Base-by-base conservation (phyloP, 2,113 vertebrate genomes). In the Caloenas nicobarica region DNA sequence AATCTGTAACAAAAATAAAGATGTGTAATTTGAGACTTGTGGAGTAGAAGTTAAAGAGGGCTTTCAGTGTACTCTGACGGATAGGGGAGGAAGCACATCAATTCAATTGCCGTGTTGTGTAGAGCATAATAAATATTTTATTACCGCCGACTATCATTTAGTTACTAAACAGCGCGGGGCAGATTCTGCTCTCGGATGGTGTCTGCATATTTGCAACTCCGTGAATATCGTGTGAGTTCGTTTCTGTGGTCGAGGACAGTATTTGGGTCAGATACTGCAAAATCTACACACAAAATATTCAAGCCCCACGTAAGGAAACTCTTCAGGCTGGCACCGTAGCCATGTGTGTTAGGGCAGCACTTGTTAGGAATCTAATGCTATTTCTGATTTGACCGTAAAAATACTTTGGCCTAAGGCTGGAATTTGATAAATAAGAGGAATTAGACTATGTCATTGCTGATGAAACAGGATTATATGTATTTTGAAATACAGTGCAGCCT, bases 41-140 rank as follows among this genome's bases (percentile, higher is more conserved):
- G 0, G n/a, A 68, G 74, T n/a, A 69, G 74, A 53, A 79, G 81
- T 93, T 93, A 78, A 56, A 94, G 77, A 89, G 84, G 85, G 58
- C 61, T 97, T 79, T 74, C 83, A 60, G 89, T 87, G 68, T 78
- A n/a, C 89, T 71, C 77, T 81, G 81, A 91, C 81, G 88, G 85
- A 70, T 34, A 71, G 65, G 81, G 60, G 65, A 60, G 82, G 80
- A 91, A 81, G 81, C 36, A 23, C 86, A 81, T 73, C 81, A 61
- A 23, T 44, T 66, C 72, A 70, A 3, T 11, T 50, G 76, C 69
- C 29, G 51, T 8, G 7, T 22, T 91, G 80, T 77, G 46, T 64
- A 21, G 81, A 57, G 23, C 79, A 56, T 51, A 71, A 83, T 89
- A 88, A 94, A 86, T 78, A 90, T 44, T 91, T 84, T 36, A 94